Evolutionary conservation across 2,797 vertebrate species (phyloP).

Genomic region (Mus caroli): DNA sequence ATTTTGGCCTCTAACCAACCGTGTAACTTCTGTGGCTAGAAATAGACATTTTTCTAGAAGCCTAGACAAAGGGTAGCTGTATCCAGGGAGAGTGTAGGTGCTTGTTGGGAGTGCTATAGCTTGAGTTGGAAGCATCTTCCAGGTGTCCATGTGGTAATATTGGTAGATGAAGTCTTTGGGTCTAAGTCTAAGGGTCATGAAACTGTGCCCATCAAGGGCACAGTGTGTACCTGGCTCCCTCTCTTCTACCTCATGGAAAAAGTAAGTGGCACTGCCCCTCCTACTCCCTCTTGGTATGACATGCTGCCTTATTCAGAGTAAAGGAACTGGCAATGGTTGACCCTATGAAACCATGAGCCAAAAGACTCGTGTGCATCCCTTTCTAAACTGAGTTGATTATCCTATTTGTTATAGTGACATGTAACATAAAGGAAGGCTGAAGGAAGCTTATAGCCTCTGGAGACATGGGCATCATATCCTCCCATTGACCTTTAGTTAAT

Average conservation of each 20-base stretch:
- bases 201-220: not conserved
- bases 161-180: not conserved
- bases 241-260: not conserved
- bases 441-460: fast-evolving
- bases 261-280: not conserved
- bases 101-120: not conserved
- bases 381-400: not conserved
- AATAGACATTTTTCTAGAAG: not conserved
- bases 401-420: not conserved
- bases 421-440: not conserved
- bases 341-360: not conserved
- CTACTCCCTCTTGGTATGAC: too few species aligned
- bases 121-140: not conserved
- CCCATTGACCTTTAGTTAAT: not conserved
- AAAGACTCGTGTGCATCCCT: not conserved
- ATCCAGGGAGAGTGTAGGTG: not conserved
- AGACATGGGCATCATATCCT: not conserved
- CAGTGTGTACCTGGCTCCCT: not conserved
- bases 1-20: not conserved
- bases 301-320: not conserved
- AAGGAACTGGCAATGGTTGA: not conserved
- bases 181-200: not conserved
- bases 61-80: not conserved
- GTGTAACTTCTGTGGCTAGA: not conserved
- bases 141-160: not conserved